These are phyloP conservation scores for Caenorhabditis plicata DNA, from an alignment of 2,888 invertebrate genomes.

Conservation along the genomic window DNA sequence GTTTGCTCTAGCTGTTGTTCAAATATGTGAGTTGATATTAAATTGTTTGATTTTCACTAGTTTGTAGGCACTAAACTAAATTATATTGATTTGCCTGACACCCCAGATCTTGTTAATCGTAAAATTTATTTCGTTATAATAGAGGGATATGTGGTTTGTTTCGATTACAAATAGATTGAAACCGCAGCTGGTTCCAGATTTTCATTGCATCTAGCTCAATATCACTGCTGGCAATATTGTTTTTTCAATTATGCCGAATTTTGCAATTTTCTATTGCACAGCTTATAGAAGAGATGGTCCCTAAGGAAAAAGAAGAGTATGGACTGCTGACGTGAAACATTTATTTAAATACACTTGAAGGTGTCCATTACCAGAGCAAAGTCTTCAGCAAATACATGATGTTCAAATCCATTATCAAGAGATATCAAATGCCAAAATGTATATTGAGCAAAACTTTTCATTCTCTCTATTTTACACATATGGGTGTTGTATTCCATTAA, in stretches of 20 bases:
- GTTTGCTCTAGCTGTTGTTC: conserved; percentile 34
- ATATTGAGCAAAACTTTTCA: conserved; percentile 39
- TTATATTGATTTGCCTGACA: conserved; percentile 34
- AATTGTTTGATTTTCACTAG: neutral
- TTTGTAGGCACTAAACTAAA: conserved; percentile 35
- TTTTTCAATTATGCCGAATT: conserved; percentile 29
- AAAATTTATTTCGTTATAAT: conserved; percentile 33
- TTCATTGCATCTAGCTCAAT: conserved; percentile 32
- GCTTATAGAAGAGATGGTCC: conserved; percentile 34
- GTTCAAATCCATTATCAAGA: conserved; percentile 42
- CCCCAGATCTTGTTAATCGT: conserved; percentile 37
- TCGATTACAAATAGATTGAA: neutral
- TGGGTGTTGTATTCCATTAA: conserved; percentile 39
- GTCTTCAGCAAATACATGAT: conserved; percentile 37
- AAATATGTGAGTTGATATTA: conserved; percentile 19
- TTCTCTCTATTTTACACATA: conserved; percentile 40
- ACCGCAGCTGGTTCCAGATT: conserved; percentile 11
- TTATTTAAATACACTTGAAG: too few relatives aligned
- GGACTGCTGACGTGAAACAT: too few relatives aligned
- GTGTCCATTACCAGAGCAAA: conserved; percentile 37
- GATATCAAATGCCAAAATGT: conserved; percentile 34
- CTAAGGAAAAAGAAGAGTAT: conserved; percentile 30
- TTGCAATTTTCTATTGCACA: conserved; percentile 18
- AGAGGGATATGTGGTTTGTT: conserved; percentile 38
- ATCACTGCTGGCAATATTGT: conserved; percentile 24